phyloP scores from a whole-genome alignment of 2,888 invertebrate species.

The Aphodius sticticus region DNA sequence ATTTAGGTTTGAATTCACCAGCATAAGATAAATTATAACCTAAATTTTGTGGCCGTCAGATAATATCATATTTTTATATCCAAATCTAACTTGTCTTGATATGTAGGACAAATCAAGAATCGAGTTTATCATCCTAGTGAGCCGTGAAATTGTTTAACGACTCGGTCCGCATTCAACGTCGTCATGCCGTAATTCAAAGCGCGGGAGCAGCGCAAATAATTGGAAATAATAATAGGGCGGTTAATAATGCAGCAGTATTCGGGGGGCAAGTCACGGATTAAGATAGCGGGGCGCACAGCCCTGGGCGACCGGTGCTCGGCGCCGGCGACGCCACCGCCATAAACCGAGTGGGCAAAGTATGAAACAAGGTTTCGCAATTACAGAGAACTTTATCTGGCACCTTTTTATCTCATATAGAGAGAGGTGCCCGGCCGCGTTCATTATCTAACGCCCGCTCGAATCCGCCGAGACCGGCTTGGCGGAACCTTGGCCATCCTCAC shows the following conservation, averaged over 20 bases:
- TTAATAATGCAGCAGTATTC: slow-evolving; percentile 32
- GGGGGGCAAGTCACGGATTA: slow-evolving; percentile 29
- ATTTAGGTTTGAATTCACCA: too few relatives aligned
- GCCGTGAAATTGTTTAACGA: neutral
- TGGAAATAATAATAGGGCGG: slow-evolving; percentile 34
- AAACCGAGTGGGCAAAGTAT: slow-evolving; percentile 28
- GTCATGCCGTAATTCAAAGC: neutral
- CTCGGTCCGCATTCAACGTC: neutral
- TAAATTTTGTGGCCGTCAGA: too few relatives aligned
- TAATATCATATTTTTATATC: too few relatives aligned
- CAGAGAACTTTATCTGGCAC: slow-evolving; percentile 39
- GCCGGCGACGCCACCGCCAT: slow-evolving; percentile 4
- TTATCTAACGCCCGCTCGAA: neutral
- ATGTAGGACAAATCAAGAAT: neutral
- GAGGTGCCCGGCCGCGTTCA: slow-evolving; percentile 18
- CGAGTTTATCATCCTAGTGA: neutral
- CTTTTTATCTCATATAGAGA: slow-evolving; percentile 40
- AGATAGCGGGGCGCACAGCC: slow-evolving; percentile 25
- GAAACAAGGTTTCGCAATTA: slow-evolving; percentile 41
- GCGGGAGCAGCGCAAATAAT: slow-evolving; percentile 24
- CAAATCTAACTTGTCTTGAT: too few relatives aligned
- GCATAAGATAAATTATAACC: too few relatives aligned
- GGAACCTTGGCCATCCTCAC: neutral
- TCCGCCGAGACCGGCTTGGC: neutral
- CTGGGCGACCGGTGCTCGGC: neutral